Conservation (phyloP, 2,113 vertebrate genomes). For the Anser brachyrhynchus region DNA sequence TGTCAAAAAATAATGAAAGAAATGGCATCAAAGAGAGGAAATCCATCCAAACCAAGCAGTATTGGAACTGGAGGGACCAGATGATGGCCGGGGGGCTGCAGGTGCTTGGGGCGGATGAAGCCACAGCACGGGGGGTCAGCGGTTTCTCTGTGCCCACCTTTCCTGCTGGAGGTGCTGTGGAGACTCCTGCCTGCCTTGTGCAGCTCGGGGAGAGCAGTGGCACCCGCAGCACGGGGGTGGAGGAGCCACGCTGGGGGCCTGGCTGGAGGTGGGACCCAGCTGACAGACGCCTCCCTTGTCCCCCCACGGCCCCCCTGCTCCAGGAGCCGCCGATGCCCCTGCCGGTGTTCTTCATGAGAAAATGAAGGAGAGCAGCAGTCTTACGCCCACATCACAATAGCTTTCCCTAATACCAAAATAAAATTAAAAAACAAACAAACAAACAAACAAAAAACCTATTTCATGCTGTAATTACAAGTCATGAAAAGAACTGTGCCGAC, state of each 20-base stretch:
- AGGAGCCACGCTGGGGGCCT: background rate
- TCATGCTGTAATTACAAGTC: background rate
- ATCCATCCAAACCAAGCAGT: background rate
- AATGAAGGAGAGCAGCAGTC: background rate
- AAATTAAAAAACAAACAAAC: background rate
- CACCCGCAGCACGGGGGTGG: fast-evolving
- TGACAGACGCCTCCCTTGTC: background rate
- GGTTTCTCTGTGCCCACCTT: background rate
- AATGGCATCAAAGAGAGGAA: background rate
- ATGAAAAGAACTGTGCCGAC: background rate
- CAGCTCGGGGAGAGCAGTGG: background rate
- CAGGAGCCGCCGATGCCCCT: background rate
- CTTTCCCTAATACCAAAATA: background rate
- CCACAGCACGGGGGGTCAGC: background rate
- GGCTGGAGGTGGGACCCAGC: background rate
- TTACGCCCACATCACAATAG: background rate
- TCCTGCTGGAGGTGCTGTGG: background rate
- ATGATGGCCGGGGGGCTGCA: background rate
- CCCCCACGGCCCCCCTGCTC: background rate
- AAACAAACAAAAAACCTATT: background rate
- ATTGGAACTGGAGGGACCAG: background rate
- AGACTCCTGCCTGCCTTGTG: fast-evolving
- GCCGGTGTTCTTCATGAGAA: background rate
- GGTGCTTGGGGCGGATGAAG: background rate
- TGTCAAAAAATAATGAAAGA: background rate